Base-by-base conservation (phyloP, 1,140 invertebrate species). In the Zaprionus davidi region DNA sequence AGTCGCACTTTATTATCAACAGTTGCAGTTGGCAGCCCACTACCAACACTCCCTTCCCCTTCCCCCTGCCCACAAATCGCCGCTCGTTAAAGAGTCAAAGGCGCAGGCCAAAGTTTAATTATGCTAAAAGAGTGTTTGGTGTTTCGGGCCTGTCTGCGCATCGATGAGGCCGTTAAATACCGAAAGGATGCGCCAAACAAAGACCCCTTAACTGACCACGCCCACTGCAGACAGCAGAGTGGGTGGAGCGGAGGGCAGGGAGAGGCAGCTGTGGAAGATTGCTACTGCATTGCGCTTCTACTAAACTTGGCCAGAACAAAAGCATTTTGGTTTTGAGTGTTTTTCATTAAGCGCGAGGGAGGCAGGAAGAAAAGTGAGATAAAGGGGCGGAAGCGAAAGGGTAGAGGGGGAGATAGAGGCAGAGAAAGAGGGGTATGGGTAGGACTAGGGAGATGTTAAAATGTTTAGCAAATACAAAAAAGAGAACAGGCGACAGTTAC, bases 381-480 rank as follows among this genome's bases (percentile, higher is more conserved):
- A 28, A 13, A 15, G 24, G 9, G n/a, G 9, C 2, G 9, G 9
- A 44, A 38, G 5, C 6, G 7, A 7, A n/a, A 26, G 13, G 7
- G 17, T 26, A 36, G 17, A 41, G 34, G 5, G 41, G 4, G 36
- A 12, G 24, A 26, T 26, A 26, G 24, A 26, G 24, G 24, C 55
- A 1, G 31, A 15, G 1, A 15, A 2, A 7, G 28, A 31, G 28
- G 24, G 5, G 51, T 15, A 24, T 3, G 4, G 51, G 11, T 22
- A 15, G n/a, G 13, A 13, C 31, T 38, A 49, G 41, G 55, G 46
- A 66, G 71, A 71, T 74, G 77, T 71, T 75, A 81, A 86, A 87
- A 84, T 88, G 81, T 87, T 87, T 88, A 78, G 81, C 82, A 87
- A 87, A 88, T 87, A 84, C 81, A 84, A 80, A 80, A 75, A 66